Evolutionary conservation across 53 echinoderm and acorn worm species (phyloP).

Genomic region (Apostichopus leukothele): DNA sequence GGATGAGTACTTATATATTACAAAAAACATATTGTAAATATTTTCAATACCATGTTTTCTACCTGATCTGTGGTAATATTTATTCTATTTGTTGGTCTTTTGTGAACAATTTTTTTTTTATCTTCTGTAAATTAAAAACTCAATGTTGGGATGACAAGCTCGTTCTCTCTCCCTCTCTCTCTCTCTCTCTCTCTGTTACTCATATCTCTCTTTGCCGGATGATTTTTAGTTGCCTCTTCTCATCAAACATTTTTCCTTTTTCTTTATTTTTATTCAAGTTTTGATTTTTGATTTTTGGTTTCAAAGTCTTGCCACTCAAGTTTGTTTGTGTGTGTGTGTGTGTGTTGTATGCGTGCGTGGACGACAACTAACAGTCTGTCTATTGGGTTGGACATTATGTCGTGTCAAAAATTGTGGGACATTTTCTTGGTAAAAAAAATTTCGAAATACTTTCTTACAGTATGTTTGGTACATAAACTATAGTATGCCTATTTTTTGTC

Average conservation of each 20-base stretch:
- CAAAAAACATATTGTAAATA: conserved; percentile 41
- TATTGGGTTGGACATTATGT: too few relatives aligned
- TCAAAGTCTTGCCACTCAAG: conserved; percentile 18
- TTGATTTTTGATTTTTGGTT: background rate
- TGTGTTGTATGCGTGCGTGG: conserved; percentile 39
- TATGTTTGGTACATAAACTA: too few relatives aligned
- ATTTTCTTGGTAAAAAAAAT: too few relatives aligned
- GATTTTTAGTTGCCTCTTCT: too few relatives aligned
- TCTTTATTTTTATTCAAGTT: background rate
- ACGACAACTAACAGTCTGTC: background rate
- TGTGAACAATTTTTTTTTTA: conserved; percentile 20
- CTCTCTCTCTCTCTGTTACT: background rate
- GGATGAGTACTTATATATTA: conserved; percentile 45
- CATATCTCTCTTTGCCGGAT: too few relatives aligned
- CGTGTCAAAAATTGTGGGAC: too few relatives aligned
- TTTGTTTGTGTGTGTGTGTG: background rate
- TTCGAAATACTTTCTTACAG: too few relatives aligned
- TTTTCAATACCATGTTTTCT: conserved; percentile 46
- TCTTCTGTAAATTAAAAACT: conserved; percentile 32
- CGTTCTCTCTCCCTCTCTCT: background rate
- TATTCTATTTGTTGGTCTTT: conserved; percentile 41
- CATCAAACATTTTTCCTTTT: background rate
- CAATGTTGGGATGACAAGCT: background rate
- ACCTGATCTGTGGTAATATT: conserved; percentile 43
- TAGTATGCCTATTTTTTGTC: too few relatives aligned